Evolutionary conservation across 2,888 invertebrate species (phyloP), one percentile per base, ranked within the genome.

Genomic region (Syrphus vitripennis): DNA sequence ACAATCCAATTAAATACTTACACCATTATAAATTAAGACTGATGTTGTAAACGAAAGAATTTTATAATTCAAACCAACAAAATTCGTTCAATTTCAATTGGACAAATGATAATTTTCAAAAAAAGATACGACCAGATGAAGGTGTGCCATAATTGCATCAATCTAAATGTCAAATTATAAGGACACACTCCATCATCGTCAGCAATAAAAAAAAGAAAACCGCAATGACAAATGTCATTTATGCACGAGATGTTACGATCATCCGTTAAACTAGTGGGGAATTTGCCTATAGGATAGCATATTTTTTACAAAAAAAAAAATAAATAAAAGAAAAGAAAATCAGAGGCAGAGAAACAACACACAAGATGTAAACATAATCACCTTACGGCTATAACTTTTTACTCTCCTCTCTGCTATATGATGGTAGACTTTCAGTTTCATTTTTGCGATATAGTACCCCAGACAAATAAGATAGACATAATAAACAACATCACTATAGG

Each of bases 81-180:
- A 76, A 57, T 69, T 74, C 59, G 74, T 78, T 82, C 74, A 81
- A 84, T 72, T 67, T 48, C 65, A 72, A 61, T 59, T 53, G 29
- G 40, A 55, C 21, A 67, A n/a, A n/a, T n/a, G n/a, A n/a, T 6
- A 31, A 16, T 21, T 24, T 34, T 6, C 2, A n/a, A 24, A 40
- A 9, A 45, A 19, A 29, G 19, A 40, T 6, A 50, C 6, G 7
- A 4, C 4, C 4, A 45, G 1, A 19, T 26, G 53, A 71, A 78
- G 86, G 86, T 82, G 86, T 71, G 86, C 86, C 86, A 77, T 82
- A 86, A 82, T 82, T 86, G 77, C 53, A 78, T 78, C 55, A 59
- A 78, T 70, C 72, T 61, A 82, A 86, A 86, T 86, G 86, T 78
- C 86, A 82, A 69, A 82, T 74, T 78, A 70, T 82, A 86, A 86